phyloP scores from a whole-genome alignment of 2,113 vertebrate genomes.

The Tylochromis polylepis region DNA sequence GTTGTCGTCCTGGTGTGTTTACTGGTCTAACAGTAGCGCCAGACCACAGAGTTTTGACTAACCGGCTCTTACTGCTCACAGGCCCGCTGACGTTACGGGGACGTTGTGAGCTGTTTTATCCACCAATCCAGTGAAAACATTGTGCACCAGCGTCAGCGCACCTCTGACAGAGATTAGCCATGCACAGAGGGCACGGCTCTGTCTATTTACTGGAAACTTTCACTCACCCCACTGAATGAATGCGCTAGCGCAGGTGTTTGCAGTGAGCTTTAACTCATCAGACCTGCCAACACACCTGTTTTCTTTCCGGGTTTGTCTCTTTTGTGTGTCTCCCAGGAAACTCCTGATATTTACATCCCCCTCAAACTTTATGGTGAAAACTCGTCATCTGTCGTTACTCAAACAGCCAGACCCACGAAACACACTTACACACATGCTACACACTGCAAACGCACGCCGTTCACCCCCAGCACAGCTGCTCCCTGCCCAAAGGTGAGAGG shows the following conservation, averaged over 20 bases:
- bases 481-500: neutral
- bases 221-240: neutral
- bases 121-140: neutral
- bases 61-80: neutral
- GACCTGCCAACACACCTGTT: neutral
- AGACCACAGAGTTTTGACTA: neutral
- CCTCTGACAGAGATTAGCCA: neutral
- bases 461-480: neutral
- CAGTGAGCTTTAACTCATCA: neutral
- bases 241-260: neutral
- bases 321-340: neutral
- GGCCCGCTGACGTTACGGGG: neutral
- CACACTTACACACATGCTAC: neutral
- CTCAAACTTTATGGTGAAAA: neutral
- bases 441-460: neutral
- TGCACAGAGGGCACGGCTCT: neutral
- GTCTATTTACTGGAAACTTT: neutral
- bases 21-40: neutral
- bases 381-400: neutral
- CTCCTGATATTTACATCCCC: neutral
- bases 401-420: neutral
- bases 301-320: neutral
- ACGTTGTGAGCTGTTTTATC: neutral
- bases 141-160: neutral
- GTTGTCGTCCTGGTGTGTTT: neutral